Evolutionary conservation across 2,888 invertebrate genomes (phyloP), one percentile per base, ranked within the genome.

Genomic region (Parasteatoda lunata): DNA sequence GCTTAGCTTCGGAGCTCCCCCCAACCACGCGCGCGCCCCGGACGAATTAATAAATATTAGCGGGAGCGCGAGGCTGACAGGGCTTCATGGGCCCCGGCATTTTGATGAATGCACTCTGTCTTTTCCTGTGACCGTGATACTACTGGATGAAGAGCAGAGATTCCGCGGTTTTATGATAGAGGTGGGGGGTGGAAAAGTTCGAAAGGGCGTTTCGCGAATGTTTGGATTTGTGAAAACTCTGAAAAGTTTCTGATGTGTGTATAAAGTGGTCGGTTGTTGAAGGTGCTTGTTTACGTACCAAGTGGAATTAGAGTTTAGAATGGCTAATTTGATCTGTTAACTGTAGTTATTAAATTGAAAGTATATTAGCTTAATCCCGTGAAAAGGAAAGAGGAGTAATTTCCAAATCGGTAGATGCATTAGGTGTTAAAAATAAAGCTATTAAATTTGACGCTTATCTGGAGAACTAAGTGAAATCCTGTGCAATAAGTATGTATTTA

Each of bases 11-110:
- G 49, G 49, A 52, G 69, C 54, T 64, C 54, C 71, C 45, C 13
- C 48, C 70, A 11, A 15, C 6, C 13, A 13, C 15, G n/a, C 15
- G 77, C 73, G 49, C 76, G 48, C 64, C 75, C 68, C 47, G 77
- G 78, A 66, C 70, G 80, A 86, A 86, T 86, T 86, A 86, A 86
- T 86, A 86, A 86, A 86, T 86, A 86, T 86, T 86, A 86, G 85
- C 75, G 79, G 66, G 70, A 54, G 70, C 66, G 65, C 48, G 77
- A 69, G 76, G 73, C 79, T 85, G 85, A 85, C 85, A 85, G 85
- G 72, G 54, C 54, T 78, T 78, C 78, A 78, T n/a, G 49, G 47
- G 70, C 81, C 15, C 49, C 54, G 45, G 83, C 83, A 80, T 86
- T 85, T 86, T 86, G 85, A 86, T 86, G 80, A 77, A 86, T 86